Evolutionary conservation across 2,797 vertebrate species (phyloP).

Genomic region (Masticophis lateralis): DNA sequence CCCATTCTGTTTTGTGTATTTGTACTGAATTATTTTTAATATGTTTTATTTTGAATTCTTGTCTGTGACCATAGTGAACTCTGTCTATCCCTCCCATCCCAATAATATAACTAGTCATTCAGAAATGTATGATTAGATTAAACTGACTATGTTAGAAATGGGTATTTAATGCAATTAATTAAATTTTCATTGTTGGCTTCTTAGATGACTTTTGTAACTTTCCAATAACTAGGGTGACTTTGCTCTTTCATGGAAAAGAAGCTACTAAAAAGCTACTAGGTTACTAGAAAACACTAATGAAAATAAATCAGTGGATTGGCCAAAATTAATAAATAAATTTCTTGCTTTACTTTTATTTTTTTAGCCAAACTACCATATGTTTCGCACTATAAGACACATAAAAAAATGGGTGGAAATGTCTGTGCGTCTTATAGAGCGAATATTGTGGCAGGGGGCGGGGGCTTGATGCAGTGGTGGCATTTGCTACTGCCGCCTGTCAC

Average conservation of each 20-base stretch:
- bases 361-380: neutral
- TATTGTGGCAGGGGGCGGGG: too few species aligned
- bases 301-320: neutral
- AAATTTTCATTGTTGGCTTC: neutral
- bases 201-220: neutral
- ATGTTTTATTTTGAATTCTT: neutral
- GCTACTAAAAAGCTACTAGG: neutral
- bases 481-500: too few species aligned
- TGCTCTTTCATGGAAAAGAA: neutral
- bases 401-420: too few species aligned
- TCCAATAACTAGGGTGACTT: neutral
- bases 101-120: neutral
- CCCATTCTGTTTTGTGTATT: neutral
- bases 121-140: neutral
- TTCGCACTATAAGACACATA: too few species aligned
- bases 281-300: neutral
- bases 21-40: neutral
- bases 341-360: neutral
- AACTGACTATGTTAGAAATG: neutral
- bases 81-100: neutral
- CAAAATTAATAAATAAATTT: neutral
- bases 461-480: fast-evolving
- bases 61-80: neutral
- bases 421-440: too few species aligned
- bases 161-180: neutral